Evolutionary conservation across 2,113 vertebrate genomes (phyloP).

Genomic region (Apeltes quadracus): DNA sequence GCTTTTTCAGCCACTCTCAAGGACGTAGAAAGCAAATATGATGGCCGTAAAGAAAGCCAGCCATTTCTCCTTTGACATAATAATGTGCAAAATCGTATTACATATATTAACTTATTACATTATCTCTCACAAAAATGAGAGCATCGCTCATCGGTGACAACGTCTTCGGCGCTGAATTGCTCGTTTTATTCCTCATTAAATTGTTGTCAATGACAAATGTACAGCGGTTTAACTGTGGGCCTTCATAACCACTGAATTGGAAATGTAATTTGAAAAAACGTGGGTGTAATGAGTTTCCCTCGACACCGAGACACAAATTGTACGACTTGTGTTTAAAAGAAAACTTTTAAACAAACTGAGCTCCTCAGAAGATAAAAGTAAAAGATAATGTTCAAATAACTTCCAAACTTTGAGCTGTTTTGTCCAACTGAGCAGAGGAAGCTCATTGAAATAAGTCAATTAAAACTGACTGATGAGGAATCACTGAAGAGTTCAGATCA

Average conservation of each 20-base stretch:
- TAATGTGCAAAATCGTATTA: constrained; percentile 15
- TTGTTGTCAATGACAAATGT: constrained; percentile 20
- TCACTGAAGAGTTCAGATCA: constrained; percentile 16
- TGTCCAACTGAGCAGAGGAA: neutral
- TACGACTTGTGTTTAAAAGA: neutral
- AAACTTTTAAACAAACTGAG: constrained; percentile 15
- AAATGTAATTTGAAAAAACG: constrained; percentile 12
- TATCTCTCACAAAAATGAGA: constrained; percentile 22
- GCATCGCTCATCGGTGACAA: constrained; percentile 26
- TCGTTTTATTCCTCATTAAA: constrained; percentile 24
- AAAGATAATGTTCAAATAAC: constrained; percentile 10
- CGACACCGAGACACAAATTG: constrained; percentile 13
- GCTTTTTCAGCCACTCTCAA: neutral
- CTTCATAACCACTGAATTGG: constrained; percentile 18
- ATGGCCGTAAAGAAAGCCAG: constrained; percentile 1
- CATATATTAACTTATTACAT: constrained; percentile 37
- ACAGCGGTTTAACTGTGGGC: constrained; percentile 19
- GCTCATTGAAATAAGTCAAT: constrained; percentile 1
- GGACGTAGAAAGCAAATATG: neutral
- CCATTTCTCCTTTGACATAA: constrained; percentile 5
- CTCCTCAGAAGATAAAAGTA: constrained; percentile 12
- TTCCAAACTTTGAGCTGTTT: constrained; percentile 6
- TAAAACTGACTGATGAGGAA: constrained; percentile 14
- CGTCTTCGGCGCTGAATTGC: neutral
- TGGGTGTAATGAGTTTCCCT: constrained; percentile 14